Base-by-base conservation (phyloP, 2,113 vertebrate genomes). In the Pterocles gutturalis region DNA sequence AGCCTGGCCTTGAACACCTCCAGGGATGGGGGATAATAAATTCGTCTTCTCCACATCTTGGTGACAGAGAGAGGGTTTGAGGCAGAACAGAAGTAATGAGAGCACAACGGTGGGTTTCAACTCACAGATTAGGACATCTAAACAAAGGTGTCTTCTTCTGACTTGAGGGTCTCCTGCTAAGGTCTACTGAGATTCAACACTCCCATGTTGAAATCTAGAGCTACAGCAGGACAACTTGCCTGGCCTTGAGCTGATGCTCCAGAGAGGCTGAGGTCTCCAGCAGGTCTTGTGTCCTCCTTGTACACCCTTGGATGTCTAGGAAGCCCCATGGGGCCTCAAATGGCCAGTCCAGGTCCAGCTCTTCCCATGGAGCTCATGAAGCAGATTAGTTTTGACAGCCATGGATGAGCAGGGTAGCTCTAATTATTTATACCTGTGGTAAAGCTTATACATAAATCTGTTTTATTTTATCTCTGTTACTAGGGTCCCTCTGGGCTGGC, bases 81-180 rank as follows among this genome's bases (percentile, higher is more conserved):
- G 43, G 34, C 53, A 22, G 51, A 62, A 29, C 0, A 66, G 69
- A 58, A 77, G 4, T 16, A 51, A 29, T 57, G 31, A 22, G 25
- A 41, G 18, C 0, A 0, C n/a, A 70, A 4, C 0, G 0, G 3
- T 46, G 49, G 19, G 19, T 54, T 87, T 83, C n/a, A 29, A 2
- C 25, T 58, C 46, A 41, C 25, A 9, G 24, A 33, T 26, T 13
- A 16, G 11, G 28, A 14, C 21, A 20, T 10, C 10, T 36, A 41
- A 83, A 62, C 18, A 31, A 49, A 70, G 58, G 8, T 20, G 16
- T 10, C 25, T 75, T 49, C 19, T 36, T 34, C 28, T 17, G 31
- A 62, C 9, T 7, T 53, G 38, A 29, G 31, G 7, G 14, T 62
- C 4, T 78, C 20, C 70, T 51, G 46, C 31, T 58, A 36, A 67